Base-by-base conservation (phyloP, 30 jellyfish, hydroid and myxozoan genomes). In the Aurelia sp. region DNA sequence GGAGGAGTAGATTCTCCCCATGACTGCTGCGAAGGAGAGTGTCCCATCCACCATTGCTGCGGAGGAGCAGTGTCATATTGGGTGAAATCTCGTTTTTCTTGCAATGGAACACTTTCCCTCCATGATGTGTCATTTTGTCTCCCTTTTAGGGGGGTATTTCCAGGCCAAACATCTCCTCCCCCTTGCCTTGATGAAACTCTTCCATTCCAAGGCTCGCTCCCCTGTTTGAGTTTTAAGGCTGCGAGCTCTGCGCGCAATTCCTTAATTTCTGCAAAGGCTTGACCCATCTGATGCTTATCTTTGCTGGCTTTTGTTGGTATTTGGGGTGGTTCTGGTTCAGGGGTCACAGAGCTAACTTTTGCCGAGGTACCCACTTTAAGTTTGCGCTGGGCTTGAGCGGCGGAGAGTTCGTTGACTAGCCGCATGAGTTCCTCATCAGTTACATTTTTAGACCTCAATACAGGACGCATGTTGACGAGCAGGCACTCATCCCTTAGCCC, bases 401-500 rank as follows among this genome's bases (percentile, higher is more conserved):
- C 30, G 12, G 74, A 63, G 41, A 63, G 74, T 41, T 63, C 74
- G 38, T 63, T 63, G 19, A 63, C 74, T 41, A 63, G 38, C 74
- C 33, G 30, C 74, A 63, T 63, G 52, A 21, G 21, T 13, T 70
- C 81, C 24, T 70, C 81, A 70, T 70, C 69, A 70, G 81, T 21
- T 9, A 31, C 41, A 63, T 35, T 63, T 63, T 63, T 35, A 35
- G 74, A 63, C 40, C 74, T 35, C 31, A 63, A 44, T 4, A 63
- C 35, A 4, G 74, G 74, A 20, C 38, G 74, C 13, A 63, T 63
- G 16, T 63, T 63, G 74, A 44, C 40, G 74, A 63, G 38, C 3
- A 17, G 51, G 35, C 40, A 10, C 4, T 59, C 69, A 3, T 59
- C 69, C 69, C 69, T 59, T 8, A 59, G 31, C 22, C 69, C 69